Evolutionary conservation across 2,888 invertebrate genomes (phyloP).

Genomic region (Philonicus albiceps): DNA sequence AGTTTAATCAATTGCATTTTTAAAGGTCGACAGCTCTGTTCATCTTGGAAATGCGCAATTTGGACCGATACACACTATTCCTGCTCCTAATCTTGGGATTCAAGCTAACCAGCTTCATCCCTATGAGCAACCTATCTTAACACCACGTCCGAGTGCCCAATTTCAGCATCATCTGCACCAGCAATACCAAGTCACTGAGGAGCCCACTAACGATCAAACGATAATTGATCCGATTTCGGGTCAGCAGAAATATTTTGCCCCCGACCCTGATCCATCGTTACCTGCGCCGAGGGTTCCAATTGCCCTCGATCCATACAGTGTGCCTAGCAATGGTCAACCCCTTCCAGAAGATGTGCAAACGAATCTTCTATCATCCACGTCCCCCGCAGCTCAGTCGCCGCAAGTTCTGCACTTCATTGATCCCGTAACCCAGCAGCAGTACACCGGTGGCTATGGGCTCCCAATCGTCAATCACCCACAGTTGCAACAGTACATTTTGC

Average conservation of each 20-base stretch:
- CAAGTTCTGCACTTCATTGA: conserved; percentile 61
- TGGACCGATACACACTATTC: conserved; percentile 81
- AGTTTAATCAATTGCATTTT: conserved; percentile 47
- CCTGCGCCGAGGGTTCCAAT: conserved; percentile 62
- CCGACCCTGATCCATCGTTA: conserved; percentile 65
- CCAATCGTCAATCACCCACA: conserved; percentile 63
- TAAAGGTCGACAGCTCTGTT: background rate
- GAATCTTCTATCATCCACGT: conserved; percentile 52
- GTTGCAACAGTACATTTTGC: conserved; percentile 57
- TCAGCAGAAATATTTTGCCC: conserved; percentile 64
- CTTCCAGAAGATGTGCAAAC: conserved; percentile 59
- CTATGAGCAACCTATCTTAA: conserved; percentile 46
- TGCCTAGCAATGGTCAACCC: conserved; percentile 63
- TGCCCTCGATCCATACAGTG: conserved; percentile 61
- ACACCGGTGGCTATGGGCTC: conserved; percentile 65
- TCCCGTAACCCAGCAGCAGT: conserved; percentile 61
- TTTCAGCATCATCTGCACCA: background rate
- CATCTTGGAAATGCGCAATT: conserved; percentile 65
- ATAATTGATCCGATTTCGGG: conserved; percentile 61
- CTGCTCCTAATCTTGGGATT: conserved; percentile 76
- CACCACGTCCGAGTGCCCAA: background rate
- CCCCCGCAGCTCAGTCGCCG: conserved; percentile 45
- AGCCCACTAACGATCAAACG: conserved; percentile 62
- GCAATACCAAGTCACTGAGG: conserved; percentile 67
- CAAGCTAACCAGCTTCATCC: conserved; percentile 58